phyloP scores from a whole-genome alignment of 2,113 vertebrate species.

The Thermophis baileyi region DNA sequence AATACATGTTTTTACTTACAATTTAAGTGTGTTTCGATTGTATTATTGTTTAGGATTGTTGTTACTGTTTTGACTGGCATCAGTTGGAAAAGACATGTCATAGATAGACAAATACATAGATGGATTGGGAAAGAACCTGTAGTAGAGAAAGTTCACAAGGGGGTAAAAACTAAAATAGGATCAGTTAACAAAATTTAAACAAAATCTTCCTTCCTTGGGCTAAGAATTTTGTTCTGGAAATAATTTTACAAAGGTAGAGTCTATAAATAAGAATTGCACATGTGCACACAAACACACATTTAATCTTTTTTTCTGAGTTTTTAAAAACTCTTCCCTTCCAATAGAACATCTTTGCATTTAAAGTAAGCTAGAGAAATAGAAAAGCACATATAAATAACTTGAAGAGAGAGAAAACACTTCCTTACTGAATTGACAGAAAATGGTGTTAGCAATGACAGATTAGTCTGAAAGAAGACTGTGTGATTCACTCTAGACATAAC shows the following conservation, averaged over 20 bases:
- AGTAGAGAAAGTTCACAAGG: background rate
- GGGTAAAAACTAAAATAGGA: background rate
- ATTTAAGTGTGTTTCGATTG: background rate
- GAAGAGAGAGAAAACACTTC: background rate
- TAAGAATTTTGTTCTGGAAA: background rate
- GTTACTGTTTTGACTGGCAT: background rate
- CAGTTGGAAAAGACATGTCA: background rate
- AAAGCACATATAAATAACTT: slow-evolving; percentile 11
- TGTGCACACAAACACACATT: background rate
- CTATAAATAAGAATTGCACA: background rate
- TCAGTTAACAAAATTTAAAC: background rate
- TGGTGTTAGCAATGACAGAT: slow-evolving; percentile 10
- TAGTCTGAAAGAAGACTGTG: slow-evolving; percentile 1
- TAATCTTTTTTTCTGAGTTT: background rate
- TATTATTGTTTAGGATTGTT: background rate
- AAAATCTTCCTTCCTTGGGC: background rate
- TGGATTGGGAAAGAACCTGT: background rate
- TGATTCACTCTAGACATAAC: slow-evolving; percentile 17
- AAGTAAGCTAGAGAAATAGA: background rate
- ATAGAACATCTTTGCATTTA: background rate
- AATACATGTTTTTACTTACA: background rate
- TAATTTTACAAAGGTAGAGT: background rate
- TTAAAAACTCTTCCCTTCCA: background rate
- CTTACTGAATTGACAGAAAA: slow-evolving; percentile 14
- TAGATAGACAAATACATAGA: background rate